Conservation (phyloP, 2,797 vertebrate species). For the Gymnoscopelus microlampas region DNA sequence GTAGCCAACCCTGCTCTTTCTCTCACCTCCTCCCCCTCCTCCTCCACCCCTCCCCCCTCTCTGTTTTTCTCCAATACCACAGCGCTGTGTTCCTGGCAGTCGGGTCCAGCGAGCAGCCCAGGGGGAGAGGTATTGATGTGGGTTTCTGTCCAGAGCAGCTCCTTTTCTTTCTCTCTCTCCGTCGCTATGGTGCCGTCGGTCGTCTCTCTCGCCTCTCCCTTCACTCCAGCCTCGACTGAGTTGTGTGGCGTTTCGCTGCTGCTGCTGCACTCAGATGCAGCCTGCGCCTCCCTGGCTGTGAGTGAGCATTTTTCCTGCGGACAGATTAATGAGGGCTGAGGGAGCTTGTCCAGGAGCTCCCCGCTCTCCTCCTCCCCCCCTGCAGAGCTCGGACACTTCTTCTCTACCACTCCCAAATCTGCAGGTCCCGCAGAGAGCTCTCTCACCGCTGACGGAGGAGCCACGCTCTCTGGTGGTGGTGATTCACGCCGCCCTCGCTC, state of each 20-base stretch:
- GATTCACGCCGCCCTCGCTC: conserved; percentile 72
- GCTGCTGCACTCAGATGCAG: conserved; percentile 63
- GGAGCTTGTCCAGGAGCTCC: conserved; percentile 44
- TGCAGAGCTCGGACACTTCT: conserved; percentile 57
- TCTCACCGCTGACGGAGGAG: conserved; percentile 59
- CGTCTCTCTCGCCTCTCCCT: conserved; percentile 56
- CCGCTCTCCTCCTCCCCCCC: conserved; percentile 52
- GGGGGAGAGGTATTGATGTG: conserved; percentile 59
- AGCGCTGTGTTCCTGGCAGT: conserved; percentile 67
- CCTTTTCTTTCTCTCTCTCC: conserved; percentile 64
- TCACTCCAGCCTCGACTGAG: conserved; percentile 66
- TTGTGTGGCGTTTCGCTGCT: conserved; percentile 76
- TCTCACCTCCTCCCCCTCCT: conserved; percentile 61
- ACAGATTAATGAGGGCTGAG: conserved; percentile 60
- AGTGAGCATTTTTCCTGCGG: conserved; percentile 66
- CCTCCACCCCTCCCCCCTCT: conserved; percentile 43
- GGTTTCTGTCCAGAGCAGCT: conserved; percentile 53
- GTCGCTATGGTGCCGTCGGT: conserved; percentile 49
- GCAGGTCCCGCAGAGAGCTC: conserved; percentile 41
- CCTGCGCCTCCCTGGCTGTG: conserved; percentile 58
- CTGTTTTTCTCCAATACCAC: conserved; percentile 55
- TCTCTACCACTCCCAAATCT: conserved; percentile 42
- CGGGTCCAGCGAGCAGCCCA: conserved; percentile 60
- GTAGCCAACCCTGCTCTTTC: conserved; percentile 58
- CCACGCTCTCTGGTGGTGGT: conserved; percentile 45